Percentiles rank a stretch among this genome's conserved stretches.
Conservation (phyloP, 2,888 invertebrate genomes). For the Uropetala carovei region DNA sequence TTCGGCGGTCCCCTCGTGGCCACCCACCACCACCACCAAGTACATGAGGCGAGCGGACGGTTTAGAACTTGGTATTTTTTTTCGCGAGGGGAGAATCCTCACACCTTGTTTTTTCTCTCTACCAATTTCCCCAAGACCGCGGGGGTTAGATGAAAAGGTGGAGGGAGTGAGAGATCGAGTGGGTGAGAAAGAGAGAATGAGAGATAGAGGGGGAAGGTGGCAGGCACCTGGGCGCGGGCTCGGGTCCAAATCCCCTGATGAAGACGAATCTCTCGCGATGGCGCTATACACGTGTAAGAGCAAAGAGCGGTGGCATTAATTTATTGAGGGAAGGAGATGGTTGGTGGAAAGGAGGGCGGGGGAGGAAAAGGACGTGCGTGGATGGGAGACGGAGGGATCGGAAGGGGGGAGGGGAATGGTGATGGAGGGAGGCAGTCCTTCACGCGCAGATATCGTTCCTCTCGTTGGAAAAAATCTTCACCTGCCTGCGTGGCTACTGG, state of each 20-base stretch:
- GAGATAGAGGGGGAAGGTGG: neutral
- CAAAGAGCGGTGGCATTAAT: constrained; percentile 51
- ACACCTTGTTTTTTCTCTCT: neutral
- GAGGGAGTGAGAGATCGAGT: neutral
- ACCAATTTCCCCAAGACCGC: neutral
- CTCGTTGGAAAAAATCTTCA: constrained; percentile 2
- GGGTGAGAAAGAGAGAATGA: neutral
- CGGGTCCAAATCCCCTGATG: constrained; percentile 51
- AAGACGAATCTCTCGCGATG: constrained; percentile 60
- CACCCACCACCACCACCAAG: neutral
- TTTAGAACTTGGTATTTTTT: too few relatives aligned
- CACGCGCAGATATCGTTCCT: neutral
- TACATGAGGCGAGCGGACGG: neutral
- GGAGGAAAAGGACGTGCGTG: constrained; percentile 14
- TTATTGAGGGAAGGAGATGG: constrained; percentile 50
- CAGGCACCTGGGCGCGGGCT: constrained; percentile 56
- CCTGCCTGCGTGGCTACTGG: neutral
- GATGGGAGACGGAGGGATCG: neutral
- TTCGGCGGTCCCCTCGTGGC: neutral
- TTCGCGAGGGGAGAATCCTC: neutral
- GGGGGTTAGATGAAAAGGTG: neutral
- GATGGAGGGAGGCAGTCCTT: neutral
- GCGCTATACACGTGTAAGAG: constrained; percentile 60
- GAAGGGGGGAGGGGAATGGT: neutral
- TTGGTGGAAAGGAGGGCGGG: constrained; percentile 29